A percentile compares a stretch with the other conserved stretches of the same genome.
Evolutionary conservation across 2,113 vertebrate species (phyloP).

Genomic region (Callipepla californica): DNA sequence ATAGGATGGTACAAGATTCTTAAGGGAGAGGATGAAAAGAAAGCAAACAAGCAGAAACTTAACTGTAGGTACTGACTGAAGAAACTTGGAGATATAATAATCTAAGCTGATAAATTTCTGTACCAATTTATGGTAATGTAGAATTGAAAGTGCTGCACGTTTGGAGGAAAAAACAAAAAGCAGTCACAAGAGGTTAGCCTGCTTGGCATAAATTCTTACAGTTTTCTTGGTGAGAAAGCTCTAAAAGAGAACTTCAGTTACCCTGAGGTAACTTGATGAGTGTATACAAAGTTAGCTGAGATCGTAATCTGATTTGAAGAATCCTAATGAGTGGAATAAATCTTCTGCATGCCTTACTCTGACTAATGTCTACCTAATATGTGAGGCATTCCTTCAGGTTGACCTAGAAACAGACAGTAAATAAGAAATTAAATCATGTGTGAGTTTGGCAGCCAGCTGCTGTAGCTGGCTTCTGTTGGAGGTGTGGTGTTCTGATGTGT

Average conservation of each 20-base stretch:
- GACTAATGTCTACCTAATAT: background rate
- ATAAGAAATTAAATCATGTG: background rate
- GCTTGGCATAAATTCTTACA: background rate
- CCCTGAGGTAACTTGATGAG: background rate
- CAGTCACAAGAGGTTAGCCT: background rate
- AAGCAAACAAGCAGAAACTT: background rate
- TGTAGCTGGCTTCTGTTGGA: background rate
- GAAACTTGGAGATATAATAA: background rate
- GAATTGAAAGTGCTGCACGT: background rate
- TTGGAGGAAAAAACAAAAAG: background rate
- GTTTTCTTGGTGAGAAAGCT: background rate
- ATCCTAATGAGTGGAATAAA: background rate
- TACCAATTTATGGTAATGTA: background rate
- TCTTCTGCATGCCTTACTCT: background rate
- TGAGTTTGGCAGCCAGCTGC: background rate
- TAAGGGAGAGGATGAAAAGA: background rate
- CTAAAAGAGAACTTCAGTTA: background rate
- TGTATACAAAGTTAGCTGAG: background rate
- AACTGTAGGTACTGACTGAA: background rate
- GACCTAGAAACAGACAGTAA: background rate
- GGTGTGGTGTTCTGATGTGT: background rate
- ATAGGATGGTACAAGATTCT: background rate
- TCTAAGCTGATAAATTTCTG: too few relatives aligned
- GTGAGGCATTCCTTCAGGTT: background rate
- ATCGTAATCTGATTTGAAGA: constrained; percentile 14